A percentile compares a stretch with the other conserved stretches of the same genome.
Conservation (phyloP, 1,140 invertebrate species). For the Macrosteles quadrilineatus region DNA sequence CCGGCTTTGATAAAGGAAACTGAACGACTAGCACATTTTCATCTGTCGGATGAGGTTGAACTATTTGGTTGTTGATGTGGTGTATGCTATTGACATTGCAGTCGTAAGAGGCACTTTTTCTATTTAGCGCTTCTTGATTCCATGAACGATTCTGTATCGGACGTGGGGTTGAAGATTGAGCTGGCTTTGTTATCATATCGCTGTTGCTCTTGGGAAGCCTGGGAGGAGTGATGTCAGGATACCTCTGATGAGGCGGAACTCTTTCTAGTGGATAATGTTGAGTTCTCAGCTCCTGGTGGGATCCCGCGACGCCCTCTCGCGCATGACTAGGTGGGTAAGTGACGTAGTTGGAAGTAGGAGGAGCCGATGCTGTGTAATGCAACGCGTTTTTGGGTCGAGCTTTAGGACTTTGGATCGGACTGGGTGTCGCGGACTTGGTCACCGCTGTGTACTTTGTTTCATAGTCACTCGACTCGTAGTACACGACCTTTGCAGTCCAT, state of each 20-base stretch:
- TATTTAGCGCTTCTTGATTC: constrained; percentile 6
- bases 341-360: constrained; percentile 26
- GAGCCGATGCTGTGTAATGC: constrained; percentile 29
- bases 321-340: constrained; percentile 27
- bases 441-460: constrained; percentile 39
- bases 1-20: constrained; percentile 20
- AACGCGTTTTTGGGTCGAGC: constrained; percentile 32
- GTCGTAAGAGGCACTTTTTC: constrained; percentile 43
- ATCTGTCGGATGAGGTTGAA: constrained; percentile 13
- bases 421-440: constrained; percentile 42
- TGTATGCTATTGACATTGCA: constrained; percentile 36
- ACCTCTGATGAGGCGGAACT: background rate
- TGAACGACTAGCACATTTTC: constrained; percentile 16
- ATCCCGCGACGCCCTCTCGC: constrained; percentile 27
- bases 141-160: background rate
- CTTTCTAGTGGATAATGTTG: background rate
- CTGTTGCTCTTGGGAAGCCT: constrained; percentile 23
- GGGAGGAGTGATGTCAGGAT: constrained; percentile 19
- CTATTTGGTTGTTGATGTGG: background rate
- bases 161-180: background rate
- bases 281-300: constrained; percentile 24
- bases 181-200: constrained; percentile 2
- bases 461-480: constrained; percentile 47
- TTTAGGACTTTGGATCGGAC: constrained; percentile 41
- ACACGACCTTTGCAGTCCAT: constrained; percentile 44